Evolutionary conservation across 2,888 invertebrate species (phyloP).

Genomic region (Dicyrtomina minuta): DNA sequence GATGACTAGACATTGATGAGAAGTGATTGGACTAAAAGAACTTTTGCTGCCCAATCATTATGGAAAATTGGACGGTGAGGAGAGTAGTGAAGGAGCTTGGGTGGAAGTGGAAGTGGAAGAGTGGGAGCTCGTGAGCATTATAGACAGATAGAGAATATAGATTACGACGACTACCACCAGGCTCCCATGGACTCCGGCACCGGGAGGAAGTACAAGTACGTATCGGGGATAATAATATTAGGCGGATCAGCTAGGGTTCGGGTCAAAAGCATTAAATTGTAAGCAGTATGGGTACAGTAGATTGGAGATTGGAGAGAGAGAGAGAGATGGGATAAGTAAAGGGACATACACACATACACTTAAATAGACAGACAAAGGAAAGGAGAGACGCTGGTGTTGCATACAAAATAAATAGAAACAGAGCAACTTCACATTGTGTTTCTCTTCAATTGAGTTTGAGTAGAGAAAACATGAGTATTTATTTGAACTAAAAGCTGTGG

Average conservation of each 20-base stretch:
- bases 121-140: background rate
- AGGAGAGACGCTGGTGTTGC: constrained; percentile 9
- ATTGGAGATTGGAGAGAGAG: background rate
- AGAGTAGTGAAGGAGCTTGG: background rate
- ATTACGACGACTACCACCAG: too few relatives aligned
- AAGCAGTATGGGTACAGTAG: constrained; percentile 16
- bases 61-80: constrained; percentile 28
- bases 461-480: constrained; percentile 16
- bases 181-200: too few relatives aligned
- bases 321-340: background rate
- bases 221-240: constrained; percentile 26
- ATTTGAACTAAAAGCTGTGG: constrained; percentile 21
- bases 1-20: constrained; percentile 14
- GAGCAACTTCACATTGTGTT: constrained; percentile 23
- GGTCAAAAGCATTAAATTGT: constrained; percentile 33
- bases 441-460: background rate
- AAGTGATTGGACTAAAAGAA: constrained; percentile 31
- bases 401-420: constrained; percentile 28
- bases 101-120: background rate
- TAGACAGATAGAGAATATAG: too few relatives aligned
- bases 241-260: constrained; percentile 31
- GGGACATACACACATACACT: background rate
- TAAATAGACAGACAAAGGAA: background rate
- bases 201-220: background rate
- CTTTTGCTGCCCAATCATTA: constrained; percentile 27